Base-by-base conservation (phyloP, 2,888 invertebrate species). In the Lithophane ornitopus region DNA sequence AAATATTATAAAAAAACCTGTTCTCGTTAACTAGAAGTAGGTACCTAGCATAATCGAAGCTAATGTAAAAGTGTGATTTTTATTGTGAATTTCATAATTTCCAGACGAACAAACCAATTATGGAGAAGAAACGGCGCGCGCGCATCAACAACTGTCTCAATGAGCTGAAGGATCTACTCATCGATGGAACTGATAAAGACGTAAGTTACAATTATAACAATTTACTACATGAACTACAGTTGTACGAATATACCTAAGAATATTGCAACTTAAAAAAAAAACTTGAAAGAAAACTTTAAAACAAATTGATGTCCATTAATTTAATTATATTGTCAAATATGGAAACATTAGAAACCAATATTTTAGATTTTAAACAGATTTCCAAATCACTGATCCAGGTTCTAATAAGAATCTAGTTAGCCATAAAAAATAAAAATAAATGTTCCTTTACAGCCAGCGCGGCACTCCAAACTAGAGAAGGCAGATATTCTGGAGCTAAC, bases 401-500 rank as follows among this genome's bases (percentile, higher is more conserved):
- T 77, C 81, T 26, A 69, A 77, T 70, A 74, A 81, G 89, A 89
- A 76, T 90, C 89, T 22, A 74, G 44, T 79, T 68, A 72, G 85
- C 0, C 0, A 19, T 14, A 28, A 28, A 66, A 44, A n/a, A 11
- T 56, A 44, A 49, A 63, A 46, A 54, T 22, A 8, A 8, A 6
- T 63, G 81, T 58, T 71, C 81, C 52, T 88, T 97, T 97, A 80
- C 97, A 99, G 99, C 98, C 99, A 56, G 98, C 98, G 3, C 97
- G 99, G 76, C 99, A 99, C 95, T 98, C 99, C 9, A 99, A 99
- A 93, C 96, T 99, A 90, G 99, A 99, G 94, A 99, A 99, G 93
- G 99, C 99, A 0, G 99, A 99, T 94, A 99, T 99, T 87, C 96
- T 99, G 72, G 99, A 99, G 94, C 98, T 99, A 97, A 99, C 99